Conservation (phyloP, 2,113 vertebrate genomes). For the Prietella phreatophila region DNA sequence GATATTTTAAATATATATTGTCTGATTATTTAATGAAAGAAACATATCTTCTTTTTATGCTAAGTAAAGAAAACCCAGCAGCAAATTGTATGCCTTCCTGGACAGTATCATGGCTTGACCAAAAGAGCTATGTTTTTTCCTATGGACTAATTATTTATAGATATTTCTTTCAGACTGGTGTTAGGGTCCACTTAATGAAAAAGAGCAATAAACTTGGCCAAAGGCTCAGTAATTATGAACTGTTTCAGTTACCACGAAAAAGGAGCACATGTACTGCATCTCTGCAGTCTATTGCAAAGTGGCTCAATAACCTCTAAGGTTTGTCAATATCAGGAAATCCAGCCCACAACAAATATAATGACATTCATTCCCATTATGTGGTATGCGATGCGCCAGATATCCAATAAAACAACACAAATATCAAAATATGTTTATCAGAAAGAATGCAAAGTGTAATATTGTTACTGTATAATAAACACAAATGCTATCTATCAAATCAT, state of each 20-base stretch:
- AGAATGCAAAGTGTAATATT: background rate
- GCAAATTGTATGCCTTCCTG: background rate
- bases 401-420: background rate
- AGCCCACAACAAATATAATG: background rate
- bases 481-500: background rate
- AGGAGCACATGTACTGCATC: background rate
- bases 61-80: background rate
- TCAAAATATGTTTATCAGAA: background rate
- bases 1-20: background rate
- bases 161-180: background rate
- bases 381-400: background rate
- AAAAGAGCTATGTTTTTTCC: background rate
- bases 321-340: background rate
- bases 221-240: background rate
- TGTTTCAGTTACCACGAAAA: background rate
- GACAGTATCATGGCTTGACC: background rate
- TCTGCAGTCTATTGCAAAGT: background rate
- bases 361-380: background rate
- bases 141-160: background rate
- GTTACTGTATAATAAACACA: background rate
- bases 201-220: background rate
- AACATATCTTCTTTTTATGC: background rate
- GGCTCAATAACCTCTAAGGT: background rate
- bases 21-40: background rate
- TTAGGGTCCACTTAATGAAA: background rate